Base-by-base conservation (phyloP, 2,888 invertebrate genomes). In the Baccha elongata region DNA sequence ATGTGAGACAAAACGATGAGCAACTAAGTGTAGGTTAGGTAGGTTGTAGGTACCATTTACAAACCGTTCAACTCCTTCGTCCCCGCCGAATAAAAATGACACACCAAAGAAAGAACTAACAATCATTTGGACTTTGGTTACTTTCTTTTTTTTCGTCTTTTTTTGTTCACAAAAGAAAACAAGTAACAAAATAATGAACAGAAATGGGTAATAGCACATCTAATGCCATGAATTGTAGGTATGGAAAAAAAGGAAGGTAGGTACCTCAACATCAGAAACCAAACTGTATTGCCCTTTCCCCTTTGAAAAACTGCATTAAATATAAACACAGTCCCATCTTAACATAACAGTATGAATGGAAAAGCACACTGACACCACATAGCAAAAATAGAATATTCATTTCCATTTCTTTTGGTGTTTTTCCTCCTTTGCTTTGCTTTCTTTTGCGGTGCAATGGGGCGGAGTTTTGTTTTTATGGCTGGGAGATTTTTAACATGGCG, bases 1-100 rank as follows among this genome's bases (percentile, higher is more conserved):
- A 78, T 78, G 83, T 78, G 78, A 83, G 68, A 83, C 83, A 83
- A 78, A 83, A 78, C 83, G 83, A 68, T 68, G 76, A 83, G 78
- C 78, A 72, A 64, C 72, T 58, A 26, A 17, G 44, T 29, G 15
- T 42, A n/a, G n/a, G n/a, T n/a, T n/a, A n/a, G n/a, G n/a, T n/a
- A n/a, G n/a, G n/a, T n/a, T n/a, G n/a, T n/a, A n/a, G n/a, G n/a
- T n/a, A n/a, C n/a, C n/a, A n/a, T n/a, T n/a, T n/a, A n/a, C n/a
- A n/a, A n/a, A n/a, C n/a, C n/a, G n/a, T 58, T 19, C 10, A 10
- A 10, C 15, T 10, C 15, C 13, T 2, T 53, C 48, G 62, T 55
- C 48, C 44, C 50, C 21, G 6, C 32, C 74, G 44, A 74, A 65
- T 74, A 58, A 75, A 75, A 74, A 80, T 35, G 44, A 17, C 42